These are phyloP conservation scores for Pristionchus exspectatus DNA, from an alignment of 2,888 invertebrate species.

Conservation along the genomic window DNA sequence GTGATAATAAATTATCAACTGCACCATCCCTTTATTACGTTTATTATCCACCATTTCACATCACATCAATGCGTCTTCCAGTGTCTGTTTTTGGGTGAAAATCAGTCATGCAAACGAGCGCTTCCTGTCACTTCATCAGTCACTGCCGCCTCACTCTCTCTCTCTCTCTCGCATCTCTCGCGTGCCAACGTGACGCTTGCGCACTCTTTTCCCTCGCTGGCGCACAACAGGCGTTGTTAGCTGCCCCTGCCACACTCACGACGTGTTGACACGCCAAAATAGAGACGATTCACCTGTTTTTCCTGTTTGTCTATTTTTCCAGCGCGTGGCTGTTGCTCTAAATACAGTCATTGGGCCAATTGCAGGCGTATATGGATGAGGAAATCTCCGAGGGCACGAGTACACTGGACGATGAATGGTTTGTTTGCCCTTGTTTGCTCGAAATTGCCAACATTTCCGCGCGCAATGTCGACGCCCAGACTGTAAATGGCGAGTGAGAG, in stretches of 20 bases:
- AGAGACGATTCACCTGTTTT: not conserved
- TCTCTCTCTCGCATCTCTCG: not conserved
- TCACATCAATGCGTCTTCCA: too few relatives aligned
- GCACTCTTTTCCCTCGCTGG: not conserved
- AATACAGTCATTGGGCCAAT: not conserved
- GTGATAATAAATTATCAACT: too few relatives aligned
- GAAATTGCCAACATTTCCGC: not conserved
- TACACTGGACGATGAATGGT: constrained; percentile 63
- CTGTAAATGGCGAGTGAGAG: not conserved
- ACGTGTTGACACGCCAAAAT: not conserved
- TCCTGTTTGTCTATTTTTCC: not conserved
- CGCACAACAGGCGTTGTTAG: not conserved
- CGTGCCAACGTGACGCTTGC: not conserved
- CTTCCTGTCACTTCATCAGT: constrained; percentile 16
- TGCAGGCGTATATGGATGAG: constrained; percentile 49
- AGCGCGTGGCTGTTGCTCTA: not conserved
- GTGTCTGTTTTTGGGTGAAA: not conserved
- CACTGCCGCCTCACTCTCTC: not conserved
- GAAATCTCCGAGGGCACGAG: constrained; percentile 56
- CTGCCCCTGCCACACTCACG: not conserved
- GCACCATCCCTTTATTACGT: too few relatives aligned
- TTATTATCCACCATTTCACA: too few relatives aligned
- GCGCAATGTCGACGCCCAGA: not conserved
- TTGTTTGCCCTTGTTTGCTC: not conserved
- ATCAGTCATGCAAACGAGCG: not conserved